Conservation (phyloP, 53 echinoderm and acorn worm genomes). For the Arbacia lixula region DNA sequence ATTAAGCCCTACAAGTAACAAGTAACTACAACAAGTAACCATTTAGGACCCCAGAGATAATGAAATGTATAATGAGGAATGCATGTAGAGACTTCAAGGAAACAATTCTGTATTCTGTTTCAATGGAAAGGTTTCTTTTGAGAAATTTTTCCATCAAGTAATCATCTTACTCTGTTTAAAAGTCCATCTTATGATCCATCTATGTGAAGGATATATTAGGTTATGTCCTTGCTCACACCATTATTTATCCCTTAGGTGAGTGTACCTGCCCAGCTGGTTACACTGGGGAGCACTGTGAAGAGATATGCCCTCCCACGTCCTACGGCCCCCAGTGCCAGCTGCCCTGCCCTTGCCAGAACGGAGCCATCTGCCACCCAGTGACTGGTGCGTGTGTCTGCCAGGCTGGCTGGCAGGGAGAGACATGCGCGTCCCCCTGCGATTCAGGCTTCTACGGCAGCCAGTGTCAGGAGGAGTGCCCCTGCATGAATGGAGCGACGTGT, state of each 20-base stretch:
- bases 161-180: no score
- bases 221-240: no score
- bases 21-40: no score
- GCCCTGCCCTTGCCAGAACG: constrained; percentile 64
- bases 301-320: constrained; percentile 26
- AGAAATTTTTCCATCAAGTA: no score
- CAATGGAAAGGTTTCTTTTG: no score
- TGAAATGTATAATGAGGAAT: no score
- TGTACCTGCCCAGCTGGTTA: constrained; percentile 55
- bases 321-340: constrained; percentile 66
- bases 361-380: constrained; percentile 49
- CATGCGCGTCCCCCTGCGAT: constrained; percentile 63
- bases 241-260: constrained; percentile 57
- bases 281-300: constrained; percentile 42
- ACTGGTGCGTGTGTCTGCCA: constrained; percentile 69
- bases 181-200: no score
- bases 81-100: no score
- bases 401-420: constrained; percentile 78
- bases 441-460: constrained; percentile 63
- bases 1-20: no score
- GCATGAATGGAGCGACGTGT: constrained; percentile 75
- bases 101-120: no score
- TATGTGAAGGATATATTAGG: not conserved
- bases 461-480: constrained; percentile 64
- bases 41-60: no score